phyloP scores from a whole-genome alignment of 2,113 vertebrate species.

The Nycticorax nycticorax region DNA sequence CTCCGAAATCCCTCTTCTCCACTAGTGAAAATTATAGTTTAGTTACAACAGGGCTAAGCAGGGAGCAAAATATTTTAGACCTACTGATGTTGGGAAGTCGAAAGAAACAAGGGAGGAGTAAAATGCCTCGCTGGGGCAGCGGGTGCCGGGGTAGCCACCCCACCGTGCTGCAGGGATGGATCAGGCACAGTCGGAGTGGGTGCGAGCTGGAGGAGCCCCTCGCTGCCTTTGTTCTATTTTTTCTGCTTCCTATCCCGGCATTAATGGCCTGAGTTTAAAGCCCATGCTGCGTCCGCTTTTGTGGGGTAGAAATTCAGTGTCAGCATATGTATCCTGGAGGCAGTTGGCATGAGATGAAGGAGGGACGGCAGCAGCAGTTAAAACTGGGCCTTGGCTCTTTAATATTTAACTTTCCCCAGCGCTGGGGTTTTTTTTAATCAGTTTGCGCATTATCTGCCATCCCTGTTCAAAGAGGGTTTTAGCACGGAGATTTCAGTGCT shows the following conservation, averaged over 20 bases:
- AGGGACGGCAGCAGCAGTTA: slow-evolving; percentile 40
- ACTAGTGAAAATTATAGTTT: slow-evolving; percentile 56
- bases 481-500: slow-evolving; percentile 15
- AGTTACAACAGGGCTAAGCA: slow-evolving; percentile 48
- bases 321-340: slow-evolving; percentile 56
- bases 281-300: not conserved
- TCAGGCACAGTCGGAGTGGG: accelerated
- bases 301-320: slow-evolving; percentile 56
- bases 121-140: not conserved
- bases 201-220: not conserved
- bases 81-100: slow-evolving; percentile 18
- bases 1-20: slow-evolving; percentile 67
- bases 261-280: slow-evolving; percentile 10
- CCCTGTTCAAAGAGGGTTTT: slow-evolving; percentile 48
- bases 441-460: slow-evolving; percentile 31
- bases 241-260: slow-evolving; percentile 2
- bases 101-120: not conserved
- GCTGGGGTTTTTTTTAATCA: not conserved
- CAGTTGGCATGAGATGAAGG: slow-evolving; percentile 68
- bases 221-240: not conserved
- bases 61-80: slow-evolving; percentile 40
- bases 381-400: slow-evolving; percentile 57
- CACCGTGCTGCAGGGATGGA: not conserved
- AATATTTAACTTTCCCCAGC: slow-evolving; percentile 62
- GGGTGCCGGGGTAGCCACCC: not conserved